Base-by-base conservation (phyloP, 2,888 invertebrate species). In the Lepetodrilus schrolli region DNA sequence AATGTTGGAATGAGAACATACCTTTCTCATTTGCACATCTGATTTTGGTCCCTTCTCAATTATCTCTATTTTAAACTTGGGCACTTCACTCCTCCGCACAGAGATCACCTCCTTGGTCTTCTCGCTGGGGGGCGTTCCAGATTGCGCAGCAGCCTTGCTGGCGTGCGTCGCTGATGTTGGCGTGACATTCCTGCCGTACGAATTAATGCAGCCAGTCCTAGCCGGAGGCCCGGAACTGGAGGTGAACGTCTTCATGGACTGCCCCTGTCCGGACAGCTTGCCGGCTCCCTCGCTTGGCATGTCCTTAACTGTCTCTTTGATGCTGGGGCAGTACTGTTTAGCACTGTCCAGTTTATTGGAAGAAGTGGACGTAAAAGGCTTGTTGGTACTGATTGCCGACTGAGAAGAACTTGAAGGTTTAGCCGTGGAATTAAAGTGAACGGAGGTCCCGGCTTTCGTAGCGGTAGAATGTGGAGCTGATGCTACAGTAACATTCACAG, bases 31-130 rank as follows among this genome's bases (percentile, higher is more conserved):
- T n/a, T 23, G 20, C 38, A 47, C 68, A 26, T 68, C 68, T 17
- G 21, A 26, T 47, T 49, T 70, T 1, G 30, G 49, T 17, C 50
- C 70, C 34, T 83, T 86, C 70, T 87, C 87, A 30, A 87, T 87
- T 37, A 87, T 85, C 75, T 87, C 87, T 73, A 87, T 86, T 78
- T 86, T 86, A 13, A 86, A 78, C 38, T 75, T 74, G 36, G 47
- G 37, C 17, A 80, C 70, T 50, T 74, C 77, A n/a, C 81, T 79
- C 74, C 83, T 80, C 87, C 86, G 85, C 1, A 82, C 79, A 17
- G 84, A 82, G 4, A 80, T 73, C 47, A 70, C 38, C 66, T 65
- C 51, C 20, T 38, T 1, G 20, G 30, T 38, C 38, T 38, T 72
- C 21, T 72, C 50, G 10, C 26, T 30, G 4, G 43, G 21, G 10